Evolutionary conservation across 2,888 invertebrate species (phyloP).

Genomic region (Onchidella celtica): DNA sequence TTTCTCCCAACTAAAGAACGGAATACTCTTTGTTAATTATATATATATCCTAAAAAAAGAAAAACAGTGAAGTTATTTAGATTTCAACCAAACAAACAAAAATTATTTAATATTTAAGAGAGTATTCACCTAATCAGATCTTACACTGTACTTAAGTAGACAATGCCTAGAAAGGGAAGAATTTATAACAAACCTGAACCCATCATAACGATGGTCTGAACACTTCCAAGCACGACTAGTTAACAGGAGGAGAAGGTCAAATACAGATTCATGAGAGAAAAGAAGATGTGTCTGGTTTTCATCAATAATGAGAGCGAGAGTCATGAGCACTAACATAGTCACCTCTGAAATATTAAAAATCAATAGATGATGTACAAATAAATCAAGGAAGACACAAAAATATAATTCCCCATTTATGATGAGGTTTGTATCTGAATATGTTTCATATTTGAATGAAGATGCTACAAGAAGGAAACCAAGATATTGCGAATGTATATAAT

Average conservation of each 20-base stretch:
- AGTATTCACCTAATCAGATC: too few relatives aligned
- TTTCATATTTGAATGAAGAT: conserved; percentile 2
- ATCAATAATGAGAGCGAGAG: conserved; percentile 66
- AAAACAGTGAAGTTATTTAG: too few relatives aligned
- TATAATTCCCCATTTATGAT: too few relatives aligned
- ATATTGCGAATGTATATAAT: too few relatives aligned
- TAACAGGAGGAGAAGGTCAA: conserved; percentile 62
- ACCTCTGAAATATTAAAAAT: conserved; percentile 57
- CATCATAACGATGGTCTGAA: conserved; percentile 58
- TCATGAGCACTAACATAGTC: conserved; percentile 64
- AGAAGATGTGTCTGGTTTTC: conserved; percentile 64
- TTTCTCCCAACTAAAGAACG: too few relatives aligned
- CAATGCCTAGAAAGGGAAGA: too few relatives aligned
- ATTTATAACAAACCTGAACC: conserved; percentile 64
- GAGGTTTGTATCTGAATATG: neutral
- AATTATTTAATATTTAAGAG: too few relatives aligned
- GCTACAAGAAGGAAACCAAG: too few relatives aligned
- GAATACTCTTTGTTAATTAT: too few relatives aligned
- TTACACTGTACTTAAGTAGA: too few relatives aligned
- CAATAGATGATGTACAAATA: neutral
- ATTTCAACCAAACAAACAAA: too few relatives aligned
- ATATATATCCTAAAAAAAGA: too few relatives aligned
- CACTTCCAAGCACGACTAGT: conserved; percentile 55
- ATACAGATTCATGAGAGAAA: conserved; percentile 59
- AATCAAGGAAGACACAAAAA: neutral